Evolutionary conservation across 2,888 invertebrate species (phyloP).

Genomic region (Alloscopus bannaensis): DNA sequence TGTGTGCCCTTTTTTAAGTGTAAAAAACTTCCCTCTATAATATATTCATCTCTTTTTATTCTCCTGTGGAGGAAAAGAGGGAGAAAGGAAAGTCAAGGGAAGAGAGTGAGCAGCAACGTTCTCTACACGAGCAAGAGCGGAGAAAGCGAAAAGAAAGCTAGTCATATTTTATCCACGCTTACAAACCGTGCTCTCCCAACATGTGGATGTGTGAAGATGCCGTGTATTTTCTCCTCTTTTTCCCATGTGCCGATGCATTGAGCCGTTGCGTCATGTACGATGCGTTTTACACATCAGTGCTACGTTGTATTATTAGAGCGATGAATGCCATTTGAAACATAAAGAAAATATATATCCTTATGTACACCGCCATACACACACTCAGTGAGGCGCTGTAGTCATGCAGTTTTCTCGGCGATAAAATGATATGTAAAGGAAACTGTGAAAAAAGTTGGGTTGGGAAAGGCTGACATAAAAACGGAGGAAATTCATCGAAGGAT

Average conservation of each 20-base stretch:
- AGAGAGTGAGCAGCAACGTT: too few relatives aligned
- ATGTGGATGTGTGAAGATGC: too few relatives aligned
- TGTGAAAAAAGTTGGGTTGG: conserved; percentile 22
- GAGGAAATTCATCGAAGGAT: conserved; percentile 47
- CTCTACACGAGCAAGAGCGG: too few relatives aligned
- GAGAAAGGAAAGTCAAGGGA: too few relatives aligned
- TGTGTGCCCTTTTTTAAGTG: too few relatives aligned
- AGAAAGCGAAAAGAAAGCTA: too few relatives aligned
- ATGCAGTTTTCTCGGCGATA: too few relatives aligned
- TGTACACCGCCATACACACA: too few relatives aligned
- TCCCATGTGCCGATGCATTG: not conserved
- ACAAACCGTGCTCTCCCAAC: too few relatives aligned
- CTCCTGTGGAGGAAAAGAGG: not conserved
- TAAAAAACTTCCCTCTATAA: too few relatives aligned
- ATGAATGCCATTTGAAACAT: conserved; percentile 38
- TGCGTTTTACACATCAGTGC: conserved; percentile 19
- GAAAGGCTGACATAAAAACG: conserved; percentile 21
- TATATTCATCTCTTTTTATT: conserved; percentile 2
- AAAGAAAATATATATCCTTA: conserved; percentile 20
- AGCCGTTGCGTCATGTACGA: conserved; percentile 22
- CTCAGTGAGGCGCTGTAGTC: too few relatives aligned
- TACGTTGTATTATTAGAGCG: conserved; percentile 32
- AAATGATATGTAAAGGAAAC: conserved; percentile 17
- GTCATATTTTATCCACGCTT: conserved; percentile 21
- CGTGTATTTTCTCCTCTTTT: conserved; percentile 14